A percentile compares a stretch with the other conserved stretches of the same genome.
Evolutionary conservation across 1,140 invertebrate genomes (phyloP).

Genomic region (Drosophila carrolli): DNA sequence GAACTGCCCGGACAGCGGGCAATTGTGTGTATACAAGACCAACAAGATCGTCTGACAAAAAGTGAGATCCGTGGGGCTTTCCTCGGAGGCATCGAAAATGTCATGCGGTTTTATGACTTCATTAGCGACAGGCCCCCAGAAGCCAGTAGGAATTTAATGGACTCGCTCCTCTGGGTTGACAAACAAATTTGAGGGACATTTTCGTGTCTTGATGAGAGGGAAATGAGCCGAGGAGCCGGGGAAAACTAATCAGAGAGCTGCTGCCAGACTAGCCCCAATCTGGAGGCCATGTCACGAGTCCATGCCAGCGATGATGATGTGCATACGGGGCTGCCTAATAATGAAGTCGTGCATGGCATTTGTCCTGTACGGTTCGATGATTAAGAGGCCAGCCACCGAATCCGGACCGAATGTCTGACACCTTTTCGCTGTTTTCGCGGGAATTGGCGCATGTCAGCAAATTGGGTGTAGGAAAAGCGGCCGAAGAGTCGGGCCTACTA

Average conservation of each 20-base stretch:
- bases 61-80: constrained; percentile 62
- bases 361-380: constrained; percentile 59
- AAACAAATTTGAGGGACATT: constrained; percentile 77
- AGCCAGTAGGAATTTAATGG: constrained; percentile 70
- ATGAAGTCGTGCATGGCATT: constrained; percentile 80
- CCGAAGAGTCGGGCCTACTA: constrained; percentile 5
- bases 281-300: constrained; percentile 68
- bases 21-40: constrained; percentile 42
- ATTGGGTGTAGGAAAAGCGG: constrained; percentile 30
- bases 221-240: constrained; percentile 45
- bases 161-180: constrained; percentile 11
- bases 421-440: constrained; percentile 52
- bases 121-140: constrained; percentile 67
- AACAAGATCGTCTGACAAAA: constrained; percentile 64
- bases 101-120: constrained; percentile 82
- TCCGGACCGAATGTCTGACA: constrained; percentile 61
- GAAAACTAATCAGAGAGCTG: constrained; percentile 57
- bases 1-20: constrained; percentile 48
- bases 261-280: constrained; percentile 29
- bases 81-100: constrained; percentile 69
- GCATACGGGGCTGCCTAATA: constrained; percentile 76
- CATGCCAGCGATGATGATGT: constrained; percentile 51
- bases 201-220: constrained; percentile 70
- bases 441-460: constrained; percentile 59
- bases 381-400: constrained; percentile 45